Base-by-base conservation (phyloP, 2,113 vertebrate species). In the Myiopsitta monachus region DNA sequence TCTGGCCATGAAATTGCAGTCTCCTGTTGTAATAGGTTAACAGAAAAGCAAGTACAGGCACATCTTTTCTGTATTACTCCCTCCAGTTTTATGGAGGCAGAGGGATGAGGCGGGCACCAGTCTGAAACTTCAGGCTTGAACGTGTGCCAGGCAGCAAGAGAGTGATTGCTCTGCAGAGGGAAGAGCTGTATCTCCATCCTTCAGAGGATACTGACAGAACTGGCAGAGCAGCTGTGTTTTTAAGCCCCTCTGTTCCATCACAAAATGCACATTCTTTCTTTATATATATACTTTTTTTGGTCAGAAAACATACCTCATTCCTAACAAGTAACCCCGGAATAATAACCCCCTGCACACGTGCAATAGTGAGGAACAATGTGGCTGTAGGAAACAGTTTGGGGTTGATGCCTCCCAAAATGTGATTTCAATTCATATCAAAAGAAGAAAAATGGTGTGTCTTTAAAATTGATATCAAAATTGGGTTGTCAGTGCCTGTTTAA, bases 21-120 rank as follows among this genome's bases (percentile, higher is more conserved):
- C 61, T 90, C n/a, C 44, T 77, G 24, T 63, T 87, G 44, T 61
- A 73, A 43, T n/a, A 69, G 49, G 14, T 61, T 78, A 84, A 68
- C 52, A 88, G 83, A 66, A 87, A 75, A 91, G 39, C 68, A 74
- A 95, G 75, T n/a, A 54, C 85, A 88, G 88, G 36, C 94, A 96
- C 93, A 96, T 96, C 95, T 97, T 97, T 95, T 93, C 90, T 92
- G 55, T 70, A 55, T 97, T 96, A 95, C 22, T 93, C 11, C 76
- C 92, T 88, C 43, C 54, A 77, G 79, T 95, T 96, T 96, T 95
- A 96, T 96, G 67, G 59, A 93, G 79, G 90, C 85, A 93, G 90
- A 78, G 92, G 76, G 93, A 96, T 94, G 79, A 90, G 90, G 85
- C n/a, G 90, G 94, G 95, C 88, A 97, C 88, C 72, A 70, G 88